Percentiles rank a stretch among this genome's conserved stretches.
These are phyloP conservation scores for Scaptomyza tumidula DNA, from an alignment of 2,888 invertebrate species.

Conservation along the genomic window DNA sequence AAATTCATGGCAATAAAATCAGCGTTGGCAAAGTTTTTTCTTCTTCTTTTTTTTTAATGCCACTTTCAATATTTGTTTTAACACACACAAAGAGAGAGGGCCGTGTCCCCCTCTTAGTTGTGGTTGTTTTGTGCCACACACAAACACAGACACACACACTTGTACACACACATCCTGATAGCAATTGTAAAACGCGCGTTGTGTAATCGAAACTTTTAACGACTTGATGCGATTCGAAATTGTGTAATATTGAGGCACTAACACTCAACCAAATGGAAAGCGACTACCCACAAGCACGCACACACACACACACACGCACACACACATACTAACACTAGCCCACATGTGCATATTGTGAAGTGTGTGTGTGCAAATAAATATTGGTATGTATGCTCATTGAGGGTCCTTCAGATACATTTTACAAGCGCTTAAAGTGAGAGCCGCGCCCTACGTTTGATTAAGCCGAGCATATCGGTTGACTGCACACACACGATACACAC, in stretches of 20 bases:
- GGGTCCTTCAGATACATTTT: constrained; percentile 75
- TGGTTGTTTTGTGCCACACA: constrained; percentile 24
- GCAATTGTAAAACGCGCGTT: constrained; percentile 78
- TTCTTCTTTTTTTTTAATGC: constrained; percentile 49
- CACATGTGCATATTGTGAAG: constrained; percentile 27
- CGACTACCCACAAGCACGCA: constrained; percentile 29
- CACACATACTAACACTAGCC: neutral
- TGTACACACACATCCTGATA: constrained; percentile 34
- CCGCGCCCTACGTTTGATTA: constrained; percentile 51
- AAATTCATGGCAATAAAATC: constrained; percentile 81
- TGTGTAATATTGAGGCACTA: constrained; percentile 78
- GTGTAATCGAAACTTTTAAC: constrained; percentile 81
- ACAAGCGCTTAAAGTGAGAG: constrained; percentile 39
- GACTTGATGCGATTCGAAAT: constrained; percentile 81
- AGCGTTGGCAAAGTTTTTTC: constrained; percentile 61
- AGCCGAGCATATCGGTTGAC: constrained; percentile 63
- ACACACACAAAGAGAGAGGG: constrained; percentile 10
- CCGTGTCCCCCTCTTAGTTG: constrained; percentile 25
- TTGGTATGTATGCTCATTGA: constrained; percentile 53
- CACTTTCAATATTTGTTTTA: constrained; percentile 78
- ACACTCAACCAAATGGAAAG: constrained; percentile 69
- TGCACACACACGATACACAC: constrained; percentile 28
- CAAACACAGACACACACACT: neutral
- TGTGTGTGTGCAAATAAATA: constrained; percentile 61
- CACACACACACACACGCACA: constrained; percentile 16